A percentile compares a stretch with the other conserved stretches of the same genome.
phyloP scores from a whole-genome alignment of 1,140 invertebrate genomes.

The Drosophila saltans region DNA sequence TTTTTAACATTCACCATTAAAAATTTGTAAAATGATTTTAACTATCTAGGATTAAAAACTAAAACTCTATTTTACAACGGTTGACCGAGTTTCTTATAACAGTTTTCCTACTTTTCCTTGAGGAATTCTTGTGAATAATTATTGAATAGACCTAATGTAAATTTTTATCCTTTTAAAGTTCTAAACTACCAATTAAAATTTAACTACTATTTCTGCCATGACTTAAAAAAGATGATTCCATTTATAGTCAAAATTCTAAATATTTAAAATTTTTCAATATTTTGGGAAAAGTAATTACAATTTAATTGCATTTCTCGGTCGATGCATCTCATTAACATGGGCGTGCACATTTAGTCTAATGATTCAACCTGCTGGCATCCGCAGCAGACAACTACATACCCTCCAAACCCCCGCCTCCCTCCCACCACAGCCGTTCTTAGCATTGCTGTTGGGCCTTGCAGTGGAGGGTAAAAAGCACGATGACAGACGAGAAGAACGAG shows the following conservation, averaged over 20 bases:
- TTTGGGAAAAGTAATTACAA: conserved; percentile 3
- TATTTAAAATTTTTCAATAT: not conserved
- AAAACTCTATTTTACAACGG: too few species aligned
- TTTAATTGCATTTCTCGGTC: not conserved
- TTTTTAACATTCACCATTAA: too few species aligned
- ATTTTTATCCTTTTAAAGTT: too few species aligned
- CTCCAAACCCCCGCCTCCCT: not conserved
- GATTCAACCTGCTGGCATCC: conserved; percentile 46
- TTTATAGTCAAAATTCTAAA: not conserved
- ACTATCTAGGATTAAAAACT: too few species aligned
- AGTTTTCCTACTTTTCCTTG: too few species aligned
- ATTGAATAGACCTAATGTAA: too few species aligned
- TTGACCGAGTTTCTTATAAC: too few species aligned
- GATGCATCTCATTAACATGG: not conserved
- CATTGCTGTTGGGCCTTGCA: too few species aligned
- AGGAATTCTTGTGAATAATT: too few species aligned
- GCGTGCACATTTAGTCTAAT: conserved; percentile 16
- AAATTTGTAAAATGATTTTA: too few species aligned
- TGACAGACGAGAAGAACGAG: conserved; percentile 1
- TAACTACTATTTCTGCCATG: not conserved
- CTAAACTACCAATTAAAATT: too few species aligned
- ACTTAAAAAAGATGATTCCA: not conserved
- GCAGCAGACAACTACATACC: conserved; percentile 15
- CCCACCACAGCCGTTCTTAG: not conserved
- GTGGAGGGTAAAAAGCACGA: not conserved